Conservation (phyloP, 2,113 vertebrate genomes). For the Nesogale talazaci region DNA sequence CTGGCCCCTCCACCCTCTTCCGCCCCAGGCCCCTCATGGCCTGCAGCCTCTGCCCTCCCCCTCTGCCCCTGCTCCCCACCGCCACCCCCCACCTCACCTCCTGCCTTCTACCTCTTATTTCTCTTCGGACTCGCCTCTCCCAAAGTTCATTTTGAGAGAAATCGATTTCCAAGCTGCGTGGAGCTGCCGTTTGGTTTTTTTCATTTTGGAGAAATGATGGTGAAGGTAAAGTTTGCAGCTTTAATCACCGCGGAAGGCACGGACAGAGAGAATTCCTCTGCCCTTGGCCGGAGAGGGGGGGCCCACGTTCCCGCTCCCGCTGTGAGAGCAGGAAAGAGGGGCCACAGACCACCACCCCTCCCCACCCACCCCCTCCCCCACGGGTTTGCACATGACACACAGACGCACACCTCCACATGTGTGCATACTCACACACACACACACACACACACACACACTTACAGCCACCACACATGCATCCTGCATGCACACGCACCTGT, state of each 20-base stretch:
- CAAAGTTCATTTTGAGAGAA: slow-evolving; percentile 79
- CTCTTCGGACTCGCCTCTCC: slow-evolving; percentile 44
- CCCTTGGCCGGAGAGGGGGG: not conserved
- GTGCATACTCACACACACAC: too few species aligned
- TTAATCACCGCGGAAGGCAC: slow-evolving; percentile 38
- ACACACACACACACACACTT: too few species aligned
- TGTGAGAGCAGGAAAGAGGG: not conserved
- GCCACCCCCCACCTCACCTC: not conserved
- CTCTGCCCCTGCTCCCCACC: not conserved
- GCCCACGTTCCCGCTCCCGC: not conserved
- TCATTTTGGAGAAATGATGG: slow-evolving; percentile 75
- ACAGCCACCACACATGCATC: too few species aligned
- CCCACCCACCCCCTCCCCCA: too few species aligned
- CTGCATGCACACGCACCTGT: too few species aligned
- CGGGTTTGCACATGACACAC: not conserved
- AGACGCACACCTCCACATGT: fast-evolving
- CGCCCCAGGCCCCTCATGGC: not conserved
- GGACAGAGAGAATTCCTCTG: slow-evolving; percentile 54
- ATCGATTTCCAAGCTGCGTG: slow-evolving; percentile 71
- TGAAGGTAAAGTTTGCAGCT: slow-evolving; percentile 60
- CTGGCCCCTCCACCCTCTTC: not conserved
- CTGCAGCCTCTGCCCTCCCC: not conserved
- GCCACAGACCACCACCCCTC: too few species aligned
- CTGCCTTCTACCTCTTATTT: slow-evolving; percentile 29
- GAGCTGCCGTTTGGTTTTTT: slow-evolving; percentile 72